These are phyloP conservation scores for Nannoperca obscura DNA, from an alignment of 2,797 vertebrate species.

Conservation along the genomic window DNA sequence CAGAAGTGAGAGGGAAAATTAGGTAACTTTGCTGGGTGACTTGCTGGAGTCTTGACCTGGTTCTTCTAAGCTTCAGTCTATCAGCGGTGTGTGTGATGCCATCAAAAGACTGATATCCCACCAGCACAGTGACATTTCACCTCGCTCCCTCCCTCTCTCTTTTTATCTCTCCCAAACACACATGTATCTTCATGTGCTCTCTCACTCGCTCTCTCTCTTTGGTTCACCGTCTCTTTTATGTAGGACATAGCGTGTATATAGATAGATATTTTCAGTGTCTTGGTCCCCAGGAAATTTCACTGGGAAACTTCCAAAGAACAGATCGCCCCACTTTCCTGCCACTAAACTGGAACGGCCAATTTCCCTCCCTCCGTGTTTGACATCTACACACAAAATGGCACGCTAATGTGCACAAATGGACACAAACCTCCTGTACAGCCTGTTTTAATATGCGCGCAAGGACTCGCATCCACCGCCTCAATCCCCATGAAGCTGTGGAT, in stretches of 20 bases:
- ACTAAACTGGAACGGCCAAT: conserved; percentile 87
- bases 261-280: conserved; percentile 89
- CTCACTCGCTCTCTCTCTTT: conserved; percentile 50
- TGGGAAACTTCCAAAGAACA: conserved; percentile 90
- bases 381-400: conserved; percentile 65
- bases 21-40: conserved; percentile 60
- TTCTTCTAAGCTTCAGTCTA: conserved; percentile 55
- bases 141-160: conserved; percentile 47
- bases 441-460: conserved; percentile 9
- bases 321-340: conserved; percentile 87
- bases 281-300: conserved; percentile 87
- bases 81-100: conserved; percentile 47
- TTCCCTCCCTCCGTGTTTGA: conserved; percentile 79
- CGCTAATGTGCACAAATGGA: conserved; percentile 53
- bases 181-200: conserved; percentile 43
- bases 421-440: conserved; percentile 10
- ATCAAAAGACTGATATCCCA: conserved; percentile 59
- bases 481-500: neutral
- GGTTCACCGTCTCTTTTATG: conserved; percentile 78
- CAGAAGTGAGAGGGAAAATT: conserved; percentile 37
- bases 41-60: conserved; percentile 58
- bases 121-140: conserved; percentile 68
- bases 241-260: conserved; percentile 87
- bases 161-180: conserved; percentile 63
- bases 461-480: neutral